These are phyloP conservation scores for Pachycephala philippinensis DNA, from an alignment of 2,113 vertebrate genomes.

Conservation along the genomic window DNA sequence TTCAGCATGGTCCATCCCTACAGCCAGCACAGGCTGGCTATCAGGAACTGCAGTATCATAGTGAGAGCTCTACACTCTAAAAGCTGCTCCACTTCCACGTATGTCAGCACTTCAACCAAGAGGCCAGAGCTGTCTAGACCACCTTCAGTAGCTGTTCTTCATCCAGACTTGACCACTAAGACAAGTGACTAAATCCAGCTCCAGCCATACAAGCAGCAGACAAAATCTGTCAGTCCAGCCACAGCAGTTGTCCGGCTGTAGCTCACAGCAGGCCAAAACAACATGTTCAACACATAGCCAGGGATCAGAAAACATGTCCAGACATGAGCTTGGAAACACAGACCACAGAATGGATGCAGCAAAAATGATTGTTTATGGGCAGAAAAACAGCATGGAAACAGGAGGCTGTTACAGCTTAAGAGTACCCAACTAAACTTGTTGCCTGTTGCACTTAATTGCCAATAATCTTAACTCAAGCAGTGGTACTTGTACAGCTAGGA, in stretches of 20 bases:
- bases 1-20: not conserved
- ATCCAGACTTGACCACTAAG: not conserved
- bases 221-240: not conserved
- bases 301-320: not conserved
- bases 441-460: not conserved
- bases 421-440: not conserved
- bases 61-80: not conserved
- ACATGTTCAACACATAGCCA: not conserved
- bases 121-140: not conserved
- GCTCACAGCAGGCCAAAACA: not conserved
- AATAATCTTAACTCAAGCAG: not conserved
- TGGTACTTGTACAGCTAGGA: not conserved
- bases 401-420: not conserved
- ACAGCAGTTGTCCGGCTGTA: not conserved
- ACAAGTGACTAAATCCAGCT: not conserved
- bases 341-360: not conserved
- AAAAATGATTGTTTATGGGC: not conserved
- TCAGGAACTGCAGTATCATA: not conserved
- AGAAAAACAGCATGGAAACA: not conserved
- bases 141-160: not conserved
- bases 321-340: not conserved
- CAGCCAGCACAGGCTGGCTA: not conserved
- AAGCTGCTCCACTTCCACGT: not conserved
- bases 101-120: not conserved
- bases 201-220: not conserved